A percentile compares a stretch with the other conserved stretches of the same genome.
These are phyloP conservation scores for Rhagoletis zephyria DNA, from an alignment of 1,140 invertebrate species.

Conservation along the genomic window DNA sequence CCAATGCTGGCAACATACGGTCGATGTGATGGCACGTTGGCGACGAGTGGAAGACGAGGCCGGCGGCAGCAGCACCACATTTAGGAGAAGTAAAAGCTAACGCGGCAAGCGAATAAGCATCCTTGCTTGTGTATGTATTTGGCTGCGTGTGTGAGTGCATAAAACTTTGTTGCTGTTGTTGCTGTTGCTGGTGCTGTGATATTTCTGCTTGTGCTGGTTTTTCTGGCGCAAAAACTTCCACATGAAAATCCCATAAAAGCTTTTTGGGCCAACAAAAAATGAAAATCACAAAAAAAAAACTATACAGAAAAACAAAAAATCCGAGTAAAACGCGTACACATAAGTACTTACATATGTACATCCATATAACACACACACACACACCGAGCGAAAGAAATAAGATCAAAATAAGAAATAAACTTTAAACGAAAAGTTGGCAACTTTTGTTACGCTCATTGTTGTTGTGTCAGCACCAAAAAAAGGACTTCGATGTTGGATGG, in stretches of 20 bases:
- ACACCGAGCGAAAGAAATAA: slow-evolving; percentile 49
- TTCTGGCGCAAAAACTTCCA: slow-evolving; percentile 5
- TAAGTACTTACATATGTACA: no score
- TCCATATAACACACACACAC: slow-evolving; percentile 7
- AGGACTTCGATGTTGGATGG: not conserved
- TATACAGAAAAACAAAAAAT: slow-evolving; percentile 61
- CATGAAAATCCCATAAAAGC: slow-evolving; percentile 49
- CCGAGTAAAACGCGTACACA: not conserved
- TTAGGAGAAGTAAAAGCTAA: slow-evolving; percentile 6
- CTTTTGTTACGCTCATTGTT: slow-evolving; percentile 17
- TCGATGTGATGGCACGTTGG: not conserved
- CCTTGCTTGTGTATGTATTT: not conserved
- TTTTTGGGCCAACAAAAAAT: slow-evolving; percentile 62
- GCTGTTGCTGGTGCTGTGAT: slow-evolving; percentile 52
- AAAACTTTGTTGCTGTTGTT: slow-evolving; percentile 68
- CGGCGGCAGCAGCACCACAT: not conserved
- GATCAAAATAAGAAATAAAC: slow-evolving; percentile 48
- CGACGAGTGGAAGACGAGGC: not conserved
- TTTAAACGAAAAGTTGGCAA: slow-evolving; percentile 44
- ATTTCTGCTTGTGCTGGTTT: not conserved
- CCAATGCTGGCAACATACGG: slow-evolving; percentile 50
- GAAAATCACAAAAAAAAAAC: slow-evolving; percentile 60
- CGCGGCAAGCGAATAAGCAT: slow-evolving; percentile 31
- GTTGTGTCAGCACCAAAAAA: slow-evolving; percentile 4
- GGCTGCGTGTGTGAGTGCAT: slow-evolving; percentile 58